These are phyloP conservation scores for Cacatua alba DNA, from an alignment of 2,113 vertebrate genomes.

Conservation along the genomic window DNA sequence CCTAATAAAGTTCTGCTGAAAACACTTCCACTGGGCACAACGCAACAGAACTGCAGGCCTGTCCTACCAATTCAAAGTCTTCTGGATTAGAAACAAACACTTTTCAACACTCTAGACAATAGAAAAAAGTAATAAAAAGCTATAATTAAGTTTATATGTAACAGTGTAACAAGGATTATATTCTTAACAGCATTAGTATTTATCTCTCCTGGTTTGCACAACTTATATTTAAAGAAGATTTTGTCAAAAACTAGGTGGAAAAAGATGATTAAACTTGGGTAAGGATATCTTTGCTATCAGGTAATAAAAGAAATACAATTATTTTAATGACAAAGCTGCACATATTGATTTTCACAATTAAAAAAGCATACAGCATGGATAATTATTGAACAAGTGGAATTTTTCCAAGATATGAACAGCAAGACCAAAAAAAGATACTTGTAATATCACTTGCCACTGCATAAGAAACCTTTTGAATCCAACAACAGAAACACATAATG, in stretches of 20 bases:
- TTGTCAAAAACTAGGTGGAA: not conserved
- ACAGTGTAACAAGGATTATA: accelerated
- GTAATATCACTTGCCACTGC: not conserved
- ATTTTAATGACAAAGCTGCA: not conserved
- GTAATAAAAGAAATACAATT: not conserved
- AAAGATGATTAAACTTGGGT: not conserved
- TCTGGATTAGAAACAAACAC: not conserved
- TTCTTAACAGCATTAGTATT: not conserved
- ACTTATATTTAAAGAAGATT: not conserved
- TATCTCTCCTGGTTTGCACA: not conserved
- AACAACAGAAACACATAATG: not conserved
- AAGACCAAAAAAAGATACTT: not conserved
- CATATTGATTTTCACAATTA: not conserved
- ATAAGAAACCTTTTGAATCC: not conserved
- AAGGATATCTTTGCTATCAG: not conserved
- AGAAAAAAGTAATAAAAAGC: not conserved
- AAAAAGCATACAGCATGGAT: not conserved
- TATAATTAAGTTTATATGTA: not conserved
- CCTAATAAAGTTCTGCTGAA: not conserved
- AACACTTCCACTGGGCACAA: not conserved
- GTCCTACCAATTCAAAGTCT: not conserved
- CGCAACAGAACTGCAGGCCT: not conserved
- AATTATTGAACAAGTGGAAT: not conserved
- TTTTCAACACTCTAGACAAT: not conserved
- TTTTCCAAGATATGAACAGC: not conserved